These are phyloP conservation scores for Podarcis siculus DNA, from an alignment of 2,797 vertebrate genomes.

Conservation along the genomic window DNA sequence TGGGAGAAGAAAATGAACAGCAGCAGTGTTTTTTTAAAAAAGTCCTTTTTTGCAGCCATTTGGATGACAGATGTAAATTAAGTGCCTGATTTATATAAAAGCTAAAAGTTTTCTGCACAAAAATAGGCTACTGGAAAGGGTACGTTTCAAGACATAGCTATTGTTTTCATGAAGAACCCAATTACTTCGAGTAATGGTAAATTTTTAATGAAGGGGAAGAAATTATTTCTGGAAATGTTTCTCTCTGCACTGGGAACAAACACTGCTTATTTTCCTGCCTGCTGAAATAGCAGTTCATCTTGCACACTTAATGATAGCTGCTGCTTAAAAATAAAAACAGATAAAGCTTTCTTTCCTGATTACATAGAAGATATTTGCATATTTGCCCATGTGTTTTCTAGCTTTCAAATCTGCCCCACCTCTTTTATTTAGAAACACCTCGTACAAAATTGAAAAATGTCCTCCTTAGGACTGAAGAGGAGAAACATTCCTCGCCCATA, in stretches of 20 bases:
- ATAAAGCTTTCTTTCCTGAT: constrained; percentile 23
- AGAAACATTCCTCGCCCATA: neutral
- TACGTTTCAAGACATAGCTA: constrained; percentile 26
- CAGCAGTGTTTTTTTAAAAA: neutral
- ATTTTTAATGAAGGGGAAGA: constrained; percentile 58
- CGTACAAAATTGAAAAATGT: constrained; percentile 32
- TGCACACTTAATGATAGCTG: constrained; percentile 22
- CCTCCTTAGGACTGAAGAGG: neutral
- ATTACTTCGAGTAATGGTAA: constrained; percentile 51
- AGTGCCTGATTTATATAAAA: constrained; percentile 46
- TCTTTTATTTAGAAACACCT: constrained; percentile 55
- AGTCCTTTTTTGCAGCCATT: constrained; percentile 35
- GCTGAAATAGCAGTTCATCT: constrained; percentile 35
- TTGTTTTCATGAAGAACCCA: constrained; percentile 52
- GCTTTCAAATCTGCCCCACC: constrained; percentile 22
- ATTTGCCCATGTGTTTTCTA: constrained; percentile 18
- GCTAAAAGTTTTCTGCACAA: constrained; percentile 49
- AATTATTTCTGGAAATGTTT: constrained; percentile 48
- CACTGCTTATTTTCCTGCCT: constrained; percentile 30
- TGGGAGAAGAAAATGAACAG: constrained; percentile 19
- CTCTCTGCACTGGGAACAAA: constrained; percentile 36
- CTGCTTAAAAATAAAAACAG: neutral
- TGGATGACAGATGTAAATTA: constrained; percentile 57
- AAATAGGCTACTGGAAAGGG: constrained; percentile 48
- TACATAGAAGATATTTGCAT: constrained; percentile 30